Evolutionary conservation across 2,888 invertebrate genomes (phyloP).

Genomic region (Girardia tigrina): DNA sequence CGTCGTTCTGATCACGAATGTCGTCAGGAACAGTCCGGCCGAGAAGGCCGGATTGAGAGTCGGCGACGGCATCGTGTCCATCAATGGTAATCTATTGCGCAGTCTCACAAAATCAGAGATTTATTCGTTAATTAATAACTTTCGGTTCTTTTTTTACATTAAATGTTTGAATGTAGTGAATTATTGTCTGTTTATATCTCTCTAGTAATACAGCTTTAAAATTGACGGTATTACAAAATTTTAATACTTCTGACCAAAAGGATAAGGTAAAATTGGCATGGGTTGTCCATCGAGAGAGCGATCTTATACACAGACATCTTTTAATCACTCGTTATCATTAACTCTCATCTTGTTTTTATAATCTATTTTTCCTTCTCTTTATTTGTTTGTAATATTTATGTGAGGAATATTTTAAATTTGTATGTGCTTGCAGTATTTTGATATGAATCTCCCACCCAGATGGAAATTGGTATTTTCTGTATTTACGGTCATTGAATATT

Average conservation of each 20-base stretch:
- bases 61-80: neutral
- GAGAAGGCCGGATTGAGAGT: neutral
- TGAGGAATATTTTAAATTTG: too few relatives aligned
- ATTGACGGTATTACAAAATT: conserved; percentile 11
- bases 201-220: conserved; percentile 11
- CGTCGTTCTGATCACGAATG: conserved; percentile 4
- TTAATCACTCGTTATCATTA: too few relatives aligned
- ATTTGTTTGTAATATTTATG: too few relatives aligned
- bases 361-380: too few relatives aligned
- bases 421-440: too few relatives aligned
- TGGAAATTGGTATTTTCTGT: too few relatives aligned
- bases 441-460: too few relatives aligned
- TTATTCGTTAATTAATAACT: conserved; percentile 8
- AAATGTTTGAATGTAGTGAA: neutral
- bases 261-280: neutral
- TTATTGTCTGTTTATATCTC: too few relatives aligned
- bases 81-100: conserved; percentile 15
- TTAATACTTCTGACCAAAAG: neutral
- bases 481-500: too few relatives aligned
- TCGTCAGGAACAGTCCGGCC: neutral
- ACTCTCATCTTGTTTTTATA: too few relatives aligned
- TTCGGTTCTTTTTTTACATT: conserved; percentile 15
- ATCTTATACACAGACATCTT: too few relatives aligned
- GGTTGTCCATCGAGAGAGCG: too few relatives aligned
- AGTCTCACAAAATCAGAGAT: conserved; percentile 9